Conservation (phyloP, 2,888 invertebrate species). For the Zygaena filipendulae region DNA sequence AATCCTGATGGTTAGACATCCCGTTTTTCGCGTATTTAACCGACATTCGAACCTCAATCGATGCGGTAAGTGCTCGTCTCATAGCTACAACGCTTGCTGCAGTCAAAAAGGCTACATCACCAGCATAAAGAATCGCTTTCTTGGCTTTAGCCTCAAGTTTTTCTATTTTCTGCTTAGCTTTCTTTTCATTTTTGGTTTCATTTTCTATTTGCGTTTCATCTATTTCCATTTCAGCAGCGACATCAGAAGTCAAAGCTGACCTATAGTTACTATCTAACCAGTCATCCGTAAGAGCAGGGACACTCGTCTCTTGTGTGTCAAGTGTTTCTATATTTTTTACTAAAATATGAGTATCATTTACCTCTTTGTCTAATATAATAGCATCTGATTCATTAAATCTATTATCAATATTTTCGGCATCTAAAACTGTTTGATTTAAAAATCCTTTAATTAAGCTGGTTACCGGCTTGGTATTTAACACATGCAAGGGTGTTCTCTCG, state of each 20-base stretch:
- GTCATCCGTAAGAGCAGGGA: slow-evolving; percentile 41
- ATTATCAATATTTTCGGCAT: slow-evolving; percentile 32
- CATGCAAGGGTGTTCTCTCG: slow-evolving; percentile 29
- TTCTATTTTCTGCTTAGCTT: slow-evolving; percentile 43
- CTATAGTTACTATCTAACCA: slow-evolving; percentile 42
- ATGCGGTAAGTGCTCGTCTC: slow-evolving; percentile 54
- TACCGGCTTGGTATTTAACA: slow-evolving; percentile 24
- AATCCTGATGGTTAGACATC: slow-evolving; percentile 55
- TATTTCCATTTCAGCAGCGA: slow-evolving; percentile 50
- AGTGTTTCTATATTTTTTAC: slow-evolving; percentile 28
- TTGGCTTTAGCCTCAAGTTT: slow-evolving; percentile 53
- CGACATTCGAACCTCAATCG: slow-evolving; percentile 60
- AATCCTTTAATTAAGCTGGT: slow-evolving; percentile 32
- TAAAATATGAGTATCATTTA: slow-evolving; percentile 37
- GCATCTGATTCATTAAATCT: slow-evolving; percentile 32
- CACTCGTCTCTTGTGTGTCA: slow-evolving; percentile 34
- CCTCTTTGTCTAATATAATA: slow-evolving; percentile 36
- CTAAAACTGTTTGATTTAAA: slow-evolving; percentile 50
- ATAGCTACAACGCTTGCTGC: slow-evolving; percentile 59
- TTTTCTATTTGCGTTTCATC: slow-evolving; percentile 47
- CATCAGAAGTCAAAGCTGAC: slow-evolving; percentile 35
- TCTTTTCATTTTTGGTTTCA: slow-evolving; percentile 37
- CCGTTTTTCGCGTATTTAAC: slow-evolving; percentile 53
- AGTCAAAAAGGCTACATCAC: slow-evolving; percentile 56
- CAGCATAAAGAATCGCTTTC: slow-evolving; percentile 58